phyloP scores from a whole-genome alignment of 2,888 invertebrate species.

The Napeogenes sylphis region DNA sequence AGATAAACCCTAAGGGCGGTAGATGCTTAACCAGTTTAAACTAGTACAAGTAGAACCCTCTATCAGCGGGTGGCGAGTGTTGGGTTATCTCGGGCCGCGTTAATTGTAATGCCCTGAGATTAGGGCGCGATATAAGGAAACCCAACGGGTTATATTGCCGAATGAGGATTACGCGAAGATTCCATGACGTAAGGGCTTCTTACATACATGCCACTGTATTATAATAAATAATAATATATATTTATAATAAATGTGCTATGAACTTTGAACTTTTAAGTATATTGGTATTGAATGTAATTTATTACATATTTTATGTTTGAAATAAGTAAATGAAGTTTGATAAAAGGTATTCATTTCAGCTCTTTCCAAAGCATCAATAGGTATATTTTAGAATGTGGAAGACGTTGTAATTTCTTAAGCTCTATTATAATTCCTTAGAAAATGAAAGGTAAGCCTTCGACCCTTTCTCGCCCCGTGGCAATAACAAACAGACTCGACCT shows the following conservation, averaged over 20 bases:
- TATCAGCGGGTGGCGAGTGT: conserved; percentile 75
- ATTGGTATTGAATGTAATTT: too few relatives aligned
- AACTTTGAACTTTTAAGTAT: too few relatives aligned
- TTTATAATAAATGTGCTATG: too few relatives aligned
- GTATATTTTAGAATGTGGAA: conserved; percentile 36
- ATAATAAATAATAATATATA: background rate
- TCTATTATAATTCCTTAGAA: conserved; percentile 62
- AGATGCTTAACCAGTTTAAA: conserved; percentile 74
- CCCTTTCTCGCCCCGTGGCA: conserved; percentile 66
- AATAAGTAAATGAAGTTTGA: too few relatives aligned
- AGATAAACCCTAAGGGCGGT: conserved; percentile 73
- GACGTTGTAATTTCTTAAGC: conserved; percentile 56
- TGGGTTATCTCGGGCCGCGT: conserved; percentile 74
- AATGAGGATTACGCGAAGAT: conserved; percentile 44
- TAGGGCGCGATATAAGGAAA: conserved; percentile 65
- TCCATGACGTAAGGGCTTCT: conserved; percentile 18
- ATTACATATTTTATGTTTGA: too few relatives aligned
- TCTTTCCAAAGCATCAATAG: background rate
- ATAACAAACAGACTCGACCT: conserved; percentile 75
- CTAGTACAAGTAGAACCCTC: conserved; percentile 66
- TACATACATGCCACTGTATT: conserved; percentile 11
- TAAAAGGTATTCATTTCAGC: background rate
- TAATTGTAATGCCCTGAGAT: conserved; percentile 76
- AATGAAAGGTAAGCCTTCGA: conserved; percentile 62
- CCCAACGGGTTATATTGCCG: conserved; percentile 35